phyloP scores from a whole-genome alignment of 2,113 vertebrate species.

The Cyanoliseus patagonus region DNA sequence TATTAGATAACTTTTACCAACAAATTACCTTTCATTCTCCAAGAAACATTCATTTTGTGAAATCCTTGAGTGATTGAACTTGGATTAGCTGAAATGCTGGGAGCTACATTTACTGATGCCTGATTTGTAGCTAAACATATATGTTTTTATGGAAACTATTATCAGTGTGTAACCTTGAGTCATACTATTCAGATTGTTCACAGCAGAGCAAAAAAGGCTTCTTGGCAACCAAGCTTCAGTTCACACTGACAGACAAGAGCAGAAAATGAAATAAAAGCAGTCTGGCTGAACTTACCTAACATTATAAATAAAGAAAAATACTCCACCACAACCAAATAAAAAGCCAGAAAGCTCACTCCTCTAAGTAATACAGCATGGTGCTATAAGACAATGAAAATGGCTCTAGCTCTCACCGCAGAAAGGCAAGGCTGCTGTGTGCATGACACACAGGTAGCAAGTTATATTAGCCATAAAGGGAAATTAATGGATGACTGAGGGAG shows the following conservation, averaged over 20 bases:
- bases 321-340: not conserved
- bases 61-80: not conserved
- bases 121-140: not conserved
- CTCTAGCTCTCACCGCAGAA: not conserved
- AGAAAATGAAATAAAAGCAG: not conserved
- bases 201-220: not conserved
- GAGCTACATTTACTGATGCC: not conserved
- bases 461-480: not conserved
- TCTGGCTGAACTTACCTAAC: not conserved
- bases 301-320: not conserved
- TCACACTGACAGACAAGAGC: not conserved
- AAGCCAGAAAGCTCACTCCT: not conserved
- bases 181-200: not conserved
- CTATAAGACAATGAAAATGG: rapidly evolving
- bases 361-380: not conserved
- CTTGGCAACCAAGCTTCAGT: not conserved
- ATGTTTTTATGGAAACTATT: not conserved
- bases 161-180: not conserved
- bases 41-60: not conserved
- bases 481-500: not conserved
- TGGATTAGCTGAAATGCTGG: not conserved
- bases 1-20: not conserved
- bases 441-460: not conserved
- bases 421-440: not conserved
- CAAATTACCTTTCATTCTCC: not conserved